Evolutionary conservation across 2,797 vertebrate species (phyloP), one percentile per base, ranked within the genome.

Genomic region (Neoniphon sammara): DNA sequence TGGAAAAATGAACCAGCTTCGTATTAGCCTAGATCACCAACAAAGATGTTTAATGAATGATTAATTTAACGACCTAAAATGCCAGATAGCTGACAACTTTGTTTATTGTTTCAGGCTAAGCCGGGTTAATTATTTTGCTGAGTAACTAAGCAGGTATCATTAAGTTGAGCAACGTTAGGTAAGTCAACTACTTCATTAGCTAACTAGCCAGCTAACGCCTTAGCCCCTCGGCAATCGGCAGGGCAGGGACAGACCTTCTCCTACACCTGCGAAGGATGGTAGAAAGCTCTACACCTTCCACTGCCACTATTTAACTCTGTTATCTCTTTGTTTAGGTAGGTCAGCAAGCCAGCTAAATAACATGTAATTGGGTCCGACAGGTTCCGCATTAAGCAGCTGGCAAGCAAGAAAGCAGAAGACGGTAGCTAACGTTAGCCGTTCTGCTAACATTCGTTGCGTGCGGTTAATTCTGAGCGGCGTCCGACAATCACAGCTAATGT

Each of bases 101-200:
- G 42, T 12, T 9, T 8, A 18, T 42, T 4, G 50, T 46, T 58
- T 63, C 8, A 60, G 5, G 4, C 20, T 1, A n/a, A 49, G 15
- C 2, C 20, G 3, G 18, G 20, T 2, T 61, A 1, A 2, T 73
- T 46, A 39, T 56, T 65, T 55, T 31, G 73, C 68, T 62, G 77
- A 81, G 57, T 74, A 70, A 75, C 11, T 17, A 73, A 86, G 53
- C 83, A 89, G 89, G 85, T 91, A 77, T n/a, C n/a, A n/a, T n/a
- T n/a, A n/a, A 87, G 75, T 75, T 80, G 30, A 75, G 50, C 30
- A 44, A 42, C 21, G 4, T 23, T 54, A 31, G 30, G 17, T 10
- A 17, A 34, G 73, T 47, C 69, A 78, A 80, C 75, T 54, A 8
- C 39, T 66, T 21, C 18, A 15, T 34, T 68, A 10, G n/a, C n/a